A percentile compares a stretch with the other conserved stretches of the same genome.
Evolutionary conservation across 1,140 invertebrate genomes (phyloP).

Genomic region (Bombus soroeensis): DNA sequence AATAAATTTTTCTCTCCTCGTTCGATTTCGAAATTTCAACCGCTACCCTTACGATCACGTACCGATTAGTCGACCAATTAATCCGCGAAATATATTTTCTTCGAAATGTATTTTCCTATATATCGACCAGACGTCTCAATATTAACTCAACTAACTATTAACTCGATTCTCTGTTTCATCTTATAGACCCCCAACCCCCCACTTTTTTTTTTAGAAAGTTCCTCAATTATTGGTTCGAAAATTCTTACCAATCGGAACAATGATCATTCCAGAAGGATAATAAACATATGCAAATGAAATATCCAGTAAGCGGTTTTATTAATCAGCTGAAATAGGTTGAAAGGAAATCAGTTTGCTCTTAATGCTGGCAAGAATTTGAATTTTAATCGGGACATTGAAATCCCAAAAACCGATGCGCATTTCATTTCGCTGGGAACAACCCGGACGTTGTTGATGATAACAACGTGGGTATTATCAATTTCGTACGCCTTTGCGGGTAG

Average conservation of each 20-base stretch:
- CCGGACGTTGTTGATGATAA: neutral
- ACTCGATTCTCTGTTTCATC: neutral
- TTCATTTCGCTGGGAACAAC: neutral
- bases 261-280: neutral
- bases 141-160: too few species aligned
- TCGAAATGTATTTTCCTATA: too few species aligned
- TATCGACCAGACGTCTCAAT: too few species aligned
- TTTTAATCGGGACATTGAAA: neutral
- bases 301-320: neutral
- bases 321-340: neutral
- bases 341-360: neutral
- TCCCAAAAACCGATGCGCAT: neutral
- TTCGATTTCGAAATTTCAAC: neutral
- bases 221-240: neutral
- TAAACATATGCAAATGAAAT: neutral
- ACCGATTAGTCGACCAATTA: slow-evolving; percentile 4
- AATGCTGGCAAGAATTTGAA: neutral
- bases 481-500: neutral
- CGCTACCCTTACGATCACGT: neutral
- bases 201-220: neutral
- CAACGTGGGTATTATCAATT: neutral
- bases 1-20: neutral
- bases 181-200: too few species aligned
- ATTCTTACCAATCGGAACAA: neutral
- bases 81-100: neutral